Base-by-base conservation (phyloP, 2,888 invertebrate genomes). In the Phragmatobia fuliginosa region DNA sequence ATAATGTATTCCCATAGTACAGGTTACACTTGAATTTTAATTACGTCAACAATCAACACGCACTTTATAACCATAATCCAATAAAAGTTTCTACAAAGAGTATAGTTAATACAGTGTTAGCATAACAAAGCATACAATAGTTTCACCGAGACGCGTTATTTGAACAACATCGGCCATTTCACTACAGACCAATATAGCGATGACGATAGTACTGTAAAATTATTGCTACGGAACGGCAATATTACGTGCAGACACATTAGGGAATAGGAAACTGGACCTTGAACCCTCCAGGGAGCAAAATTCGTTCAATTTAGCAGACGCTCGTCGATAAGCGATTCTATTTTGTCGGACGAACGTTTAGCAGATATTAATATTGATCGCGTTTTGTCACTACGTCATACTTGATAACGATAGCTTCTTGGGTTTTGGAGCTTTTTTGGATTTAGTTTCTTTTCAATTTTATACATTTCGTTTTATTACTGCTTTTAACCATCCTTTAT, bases 261-360 rank as follows among this genome's bases (percentile, higher is more conserved):
- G 75, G 80, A 76, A 71, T 72, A 75, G 66, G 59, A 73, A 74
- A 67, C 70, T 68, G 68, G 81, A 73, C 87, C 87, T 87, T 86
- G 84, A 88, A 85, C 83, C 76, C 86, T 72, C 74, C 28, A 41
- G 79, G 82, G 80, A 85, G 79, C 74, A 70, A 68, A 78, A 81
- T 80, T 80, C 80, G 80, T 80, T 79, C 78, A 71, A 83, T 83
- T 82, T 79, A 74, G 75, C 71, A 70, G 70, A 73, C 82, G 66
- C 68, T 59, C 76, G 67, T 65, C 77, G 73, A 76, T 79, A 78
- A 79, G 67, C 73, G 67, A 77, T 74, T 74, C 77, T 77, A 79
- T 82, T 81, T 78, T 65, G 72, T 77, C 73, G 71, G 75, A 64
- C 75, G 70, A 77, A 78, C 73, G 73, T 58, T 78, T 62, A 33